Base-by-base conservation (phyloP, 1,140 invertebrate genomes). In the Bradynema listronoti region DNA sequence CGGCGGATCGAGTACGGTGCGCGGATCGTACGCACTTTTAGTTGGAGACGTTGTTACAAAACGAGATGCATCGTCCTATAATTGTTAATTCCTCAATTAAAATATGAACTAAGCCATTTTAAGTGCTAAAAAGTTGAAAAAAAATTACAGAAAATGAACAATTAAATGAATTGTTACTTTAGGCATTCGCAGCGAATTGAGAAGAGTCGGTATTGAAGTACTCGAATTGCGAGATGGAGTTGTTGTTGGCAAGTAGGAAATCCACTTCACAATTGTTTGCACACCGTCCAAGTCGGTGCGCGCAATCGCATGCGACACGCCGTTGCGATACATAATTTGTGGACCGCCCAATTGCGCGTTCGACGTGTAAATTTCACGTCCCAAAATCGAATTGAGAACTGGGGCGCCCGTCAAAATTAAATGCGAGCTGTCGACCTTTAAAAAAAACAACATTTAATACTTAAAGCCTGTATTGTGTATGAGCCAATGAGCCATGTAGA, bases 261-360 rank as follows among this genome's bases (percentile, higher is more conserved):
- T 76, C 83, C 84, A 85, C 33, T 85, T 85, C 0, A 98, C 79
- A 27, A 93, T 86, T 2, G 87, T 89, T 46, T 84, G 84, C 3
- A 97, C 85, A n/a, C 93, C 94, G 71, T 97, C 91, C 63, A 96
- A 82, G 80, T 99, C 95, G 76, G 87, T 84, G 24, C 84, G 79
- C 58, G 88, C 91, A 0, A 89, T 89, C 30, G 88, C 87, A 80
- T 98, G 93, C 0, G 91, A 30, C 33, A 61, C 59, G 24, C 93
- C 94, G 78, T 98, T 96, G 68, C 91, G 89, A 81, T 89, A 86
- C 91, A 95, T 98, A 45, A 98, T 94, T 80, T 96, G 90, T 56
- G 90, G 85, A 58, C 92, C 92, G 54, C 92, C 92, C 1, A 99
- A 81, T 80, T 99, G 95, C 80, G 91, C 94, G 80, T 99, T 98